Evolutionary conservation across 2,888 invertebrate genomes (phyloP), one percentile per base, ranked within the genome.

Genomic region (Chrysolina americana): DNA sequence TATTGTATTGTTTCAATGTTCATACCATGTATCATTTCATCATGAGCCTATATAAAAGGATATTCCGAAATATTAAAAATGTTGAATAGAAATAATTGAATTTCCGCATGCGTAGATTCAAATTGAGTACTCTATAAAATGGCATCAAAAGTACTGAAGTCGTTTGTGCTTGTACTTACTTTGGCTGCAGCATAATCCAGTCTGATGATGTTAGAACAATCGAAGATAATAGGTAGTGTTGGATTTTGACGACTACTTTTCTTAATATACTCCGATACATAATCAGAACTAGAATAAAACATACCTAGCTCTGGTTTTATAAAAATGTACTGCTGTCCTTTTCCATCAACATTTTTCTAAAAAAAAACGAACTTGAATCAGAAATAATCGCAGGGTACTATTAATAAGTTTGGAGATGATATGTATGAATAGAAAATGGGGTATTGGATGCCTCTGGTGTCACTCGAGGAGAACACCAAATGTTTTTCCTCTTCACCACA

Each of bases 281-380:
- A 91, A 85, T 94, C 93, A 2, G 92, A 91, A 65, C 93, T 93
- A 41, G 94, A 91, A 88, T 94, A 96, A 84, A 91, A 92, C 68
- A 95, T 87, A 66, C 94, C 94, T 66, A 91, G 87, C 78, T 92
- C 90, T 1, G 94, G 93, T 79, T 90, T 91, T 36, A 94, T 88
- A 62, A 91, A 86, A 11, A 93, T 84, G 81, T 92, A 93, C 71
- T 90, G 88, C 23, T 88, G 83, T 9, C 89, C 90, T 71, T 41
- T 41, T 10, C 86, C 72, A 65, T 53, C 63, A n/a, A 79, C 70
- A 19, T 41, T 47, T 65, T 73, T 76, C 81, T 81, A 70, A 76
- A 78, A 80, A 66, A 23, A 19, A 53, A 53, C 2, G 62, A 62
- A 62, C 2, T n/a, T 36, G 15, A 5, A 41, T 44, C 3, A 17